Percentiles rank a stretch among this genome's conserved stretches.
These are phyloP conservation scores for Tachina lurida DNA, from an alignment of 2,888 invertebrate species.

Conservation along the genomic window DNA sequence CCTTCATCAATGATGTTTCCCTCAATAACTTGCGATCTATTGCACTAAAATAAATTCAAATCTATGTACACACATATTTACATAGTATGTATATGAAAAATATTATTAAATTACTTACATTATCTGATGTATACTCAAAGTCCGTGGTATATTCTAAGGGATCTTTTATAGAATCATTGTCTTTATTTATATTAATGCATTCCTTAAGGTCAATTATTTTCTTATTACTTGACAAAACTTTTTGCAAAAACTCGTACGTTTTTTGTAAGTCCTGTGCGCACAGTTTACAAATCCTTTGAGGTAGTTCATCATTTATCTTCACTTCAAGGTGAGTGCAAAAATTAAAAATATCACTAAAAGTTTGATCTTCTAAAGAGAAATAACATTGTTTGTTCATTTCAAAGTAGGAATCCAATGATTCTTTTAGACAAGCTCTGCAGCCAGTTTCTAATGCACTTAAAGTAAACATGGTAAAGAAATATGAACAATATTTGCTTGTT, in stretches of 20 bases:
- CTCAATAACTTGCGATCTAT: not conserved
- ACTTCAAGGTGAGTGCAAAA: constrained; percentile 74
- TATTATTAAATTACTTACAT: constrained; percentile 12
- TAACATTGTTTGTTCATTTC: constrained; percentile 52
- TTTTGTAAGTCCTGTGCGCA: constrained; percentile 72
- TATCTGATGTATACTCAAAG: constrained; percentile 57
- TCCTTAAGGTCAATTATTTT: constrained; percentile 15
- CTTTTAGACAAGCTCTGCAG: constrained; percentile 58
- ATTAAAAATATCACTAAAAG: constrained; percentile 72
- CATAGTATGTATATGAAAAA: not conserved
- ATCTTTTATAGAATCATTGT: constrained; percentile 66
- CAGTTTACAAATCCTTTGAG: constrained; percentile 72
- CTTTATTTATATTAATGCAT: not conserved
- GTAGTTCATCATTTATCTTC: constrained; percentile 68
- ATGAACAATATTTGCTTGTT: not conserved
- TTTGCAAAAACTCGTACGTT: constrained; percentile 72
- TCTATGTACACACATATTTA: not conserved
- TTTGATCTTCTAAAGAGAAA: constrained; percentile 48
- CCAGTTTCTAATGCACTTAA: constrained; percentile 1
- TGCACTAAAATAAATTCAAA: constrained; percentile 19
- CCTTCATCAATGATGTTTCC: not conserved
- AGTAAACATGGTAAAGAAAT: constrained; percentile 15
- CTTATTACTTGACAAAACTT: constrained; percentile 62
- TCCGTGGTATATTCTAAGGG: constrained; percentile 74
- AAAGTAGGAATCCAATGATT: constrained; percentile 42